Percentiles rank a stretch among this genome's conserved stretches.
Conservation (phyloP, 2,797 vertebrate genomes). For the Mus spretus region DNA sequence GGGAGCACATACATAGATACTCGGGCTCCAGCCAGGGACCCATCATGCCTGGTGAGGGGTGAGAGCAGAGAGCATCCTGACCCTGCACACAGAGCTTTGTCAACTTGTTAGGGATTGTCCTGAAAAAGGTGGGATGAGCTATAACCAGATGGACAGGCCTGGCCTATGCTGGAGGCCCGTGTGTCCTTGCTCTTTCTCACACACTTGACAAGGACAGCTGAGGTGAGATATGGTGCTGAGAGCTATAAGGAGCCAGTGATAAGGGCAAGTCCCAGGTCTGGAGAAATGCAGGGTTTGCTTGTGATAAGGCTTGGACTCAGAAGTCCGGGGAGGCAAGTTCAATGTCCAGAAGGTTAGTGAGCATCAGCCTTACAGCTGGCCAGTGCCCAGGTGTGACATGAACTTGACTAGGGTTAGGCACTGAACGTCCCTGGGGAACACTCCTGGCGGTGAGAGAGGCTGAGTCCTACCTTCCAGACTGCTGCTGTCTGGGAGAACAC, state of each 20-base stretch:
- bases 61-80: not conserved
- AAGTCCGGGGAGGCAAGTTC: not conserved
- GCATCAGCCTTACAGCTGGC: not conserved
- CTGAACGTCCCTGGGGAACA: too few relatives aligned
- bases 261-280: not conserved
- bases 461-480: not conserved
- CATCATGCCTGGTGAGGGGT: fast-evolving
- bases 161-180: not conserved
- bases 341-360: not conserved
- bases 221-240: fast-evolving
- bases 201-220: not conserved
- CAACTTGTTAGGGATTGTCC: not conserved
- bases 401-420: too few relatives aligned
- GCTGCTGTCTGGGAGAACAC: too few relatives aligned
- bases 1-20: fast-evolving
- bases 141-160: not conserved
- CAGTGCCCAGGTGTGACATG: fast-evolving
- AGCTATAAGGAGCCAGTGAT: fast-evolving
- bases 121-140: not conserved
- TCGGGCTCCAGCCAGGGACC: fast-evolving
- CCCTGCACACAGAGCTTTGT: not conserved
- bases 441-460: not conserved
- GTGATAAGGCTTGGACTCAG: not conserved
- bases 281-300: not conserved
- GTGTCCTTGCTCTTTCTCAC: not conserved